Evolutionary conservation across 2,113 vertebrate genomes (phyloP).

Genomic region (Neodontobutis hainanensis): DNA sequence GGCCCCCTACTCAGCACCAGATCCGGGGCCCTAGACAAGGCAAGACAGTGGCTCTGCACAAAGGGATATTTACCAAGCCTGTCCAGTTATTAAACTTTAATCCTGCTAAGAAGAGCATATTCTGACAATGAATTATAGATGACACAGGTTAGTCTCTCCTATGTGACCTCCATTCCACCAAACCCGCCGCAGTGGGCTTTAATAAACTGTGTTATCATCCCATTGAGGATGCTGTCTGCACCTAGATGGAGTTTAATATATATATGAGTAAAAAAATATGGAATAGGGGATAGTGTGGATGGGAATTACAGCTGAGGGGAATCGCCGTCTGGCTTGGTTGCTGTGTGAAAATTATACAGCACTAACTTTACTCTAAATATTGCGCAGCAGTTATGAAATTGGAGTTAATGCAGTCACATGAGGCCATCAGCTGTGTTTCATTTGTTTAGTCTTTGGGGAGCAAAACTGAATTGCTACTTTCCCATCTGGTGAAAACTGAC

Average conservation of each 20-base stretch:
- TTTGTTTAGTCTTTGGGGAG: slow-evolving; percentile 67
- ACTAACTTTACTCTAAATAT: slow-evolving; percentile 15
- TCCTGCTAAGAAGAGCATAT: slow-evolving; percentile 81
- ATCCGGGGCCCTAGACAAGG: slow-evolving; percentile 20
- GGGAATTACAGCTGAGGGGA: slow-evolving; percentile 61
- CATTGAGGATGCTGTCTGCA: slow-evolving; percentile 34
- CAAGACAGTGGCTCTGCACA: slow-evolving; percentile 66
- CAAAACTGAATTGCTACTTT: slow-evolving; percentile 57
- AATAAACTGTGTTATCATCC: slow-evolving; percentile 79
- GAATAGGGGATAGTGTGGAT: slow-evolving; percentile 62
- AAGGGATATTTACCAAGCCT: slow-evolving; percentile 77
- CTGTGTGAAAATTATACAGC: slow-evolving; percentile 6
- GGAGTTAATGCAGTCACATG: slow-evolving; percentile 52
- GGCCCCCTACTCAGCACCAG: slow-evolving; percentile 51
- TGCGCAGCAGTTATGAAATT: slow-evolving; percentile 54
- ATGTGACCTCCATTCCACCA: slow-evolving; percentile 71
- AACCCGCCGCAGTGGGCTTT: slow-evolving; percentile 64
- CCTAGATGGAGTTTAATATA: slow-evolving; percentile 71
- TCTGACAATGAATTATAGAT: slow-evolving; percentile 83
- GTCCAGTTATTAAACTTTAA: slow-evolving; percentile 85
- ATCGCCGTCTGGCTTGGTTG: slow-evolving; percentile 39
- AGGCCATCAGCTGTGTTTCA: slow-evolving; percentile 42
- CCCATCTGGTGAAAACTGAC: slow-evolving; percentile 73
- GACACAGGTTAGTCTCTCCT: slow-evolving; percentile 76
- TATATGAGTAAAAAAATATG: slow-evolving; percentile 47